A percentile compares a stretch with the other conserved stretches of the same genome.
Evolutionary conservation across 2,113 vertebrate species (phyloP).

Genomic region (Callithrix jacchus): DNA sequence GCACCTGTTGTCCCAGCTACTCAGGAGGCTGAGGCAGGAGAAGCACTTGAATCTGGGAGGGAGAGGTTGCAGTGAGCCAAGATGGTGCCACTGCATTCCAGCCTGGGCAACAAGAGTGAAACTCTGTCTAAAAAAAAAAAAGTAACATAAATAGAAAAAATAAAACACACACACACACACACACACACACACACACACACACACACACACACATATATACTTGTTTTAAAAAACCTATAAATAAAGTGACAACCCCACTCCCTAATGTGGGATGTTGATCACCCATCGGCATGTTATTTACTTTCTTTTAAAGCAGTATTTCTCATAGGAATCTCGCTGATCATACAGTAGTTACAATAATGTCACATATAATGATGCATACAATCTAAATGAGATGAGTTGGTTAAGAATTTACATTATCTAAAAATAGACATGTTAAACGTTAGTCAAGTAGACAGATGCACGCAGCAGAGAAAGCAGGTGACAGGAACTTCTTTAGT

Average conservation of each 20-base stretch:
- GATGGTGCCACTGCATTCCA: too few species aligned
- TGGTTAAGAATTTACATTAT: slow-evolving; percentile 62
- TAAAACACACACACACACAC: too few species aligned
- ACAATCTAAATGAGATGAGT: slow-evolving; percentile 72
- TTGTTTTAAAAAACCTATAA: slow-evolving; percentile 23
- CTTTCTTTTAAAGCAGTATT: slow-evolving; percentile 76
- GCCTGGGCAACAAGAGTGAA: too few species aligned
- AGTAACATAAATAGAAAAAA: too few species aligned
- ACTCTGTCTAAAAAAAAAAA: too few species aligned
- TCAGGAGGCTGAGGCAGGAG: too few species aligned
- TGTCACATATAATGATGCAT: slow-evolving; percentile 60
- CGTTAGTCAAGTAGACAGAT: slow-evolving; percentile 57
- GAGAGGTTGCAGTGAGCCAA: too few species aligned
- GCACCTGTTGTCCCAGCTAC: too few species aligned
- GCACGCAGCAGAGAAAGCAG: slow-evolving; percentile 66
- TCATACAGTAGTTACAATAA: slow-evolving; percentile 77
- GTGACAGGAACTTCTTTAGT: background rate
- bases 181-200: too few species aligned
- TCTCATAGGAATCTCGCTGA: slow-evolving; percentile 76
- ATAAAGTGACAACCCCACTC: slow-evolving; percentile 48
- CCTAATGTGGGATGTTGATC: slow-evolving; percentile 47
- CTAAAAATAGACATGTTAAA: slow-evolving; percentile 72
- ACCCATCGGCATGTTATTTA: slow-evolving; percentile 68
- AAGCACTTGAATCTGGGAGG: too few species aligned
- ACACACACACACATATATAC: too few species aligned